A percentile compares a stretch with the other conserved stretches of the same genome.
Conservation (phyloP, 2,797 vertebrate species). For the Cichlasoma orientale region DNA sequence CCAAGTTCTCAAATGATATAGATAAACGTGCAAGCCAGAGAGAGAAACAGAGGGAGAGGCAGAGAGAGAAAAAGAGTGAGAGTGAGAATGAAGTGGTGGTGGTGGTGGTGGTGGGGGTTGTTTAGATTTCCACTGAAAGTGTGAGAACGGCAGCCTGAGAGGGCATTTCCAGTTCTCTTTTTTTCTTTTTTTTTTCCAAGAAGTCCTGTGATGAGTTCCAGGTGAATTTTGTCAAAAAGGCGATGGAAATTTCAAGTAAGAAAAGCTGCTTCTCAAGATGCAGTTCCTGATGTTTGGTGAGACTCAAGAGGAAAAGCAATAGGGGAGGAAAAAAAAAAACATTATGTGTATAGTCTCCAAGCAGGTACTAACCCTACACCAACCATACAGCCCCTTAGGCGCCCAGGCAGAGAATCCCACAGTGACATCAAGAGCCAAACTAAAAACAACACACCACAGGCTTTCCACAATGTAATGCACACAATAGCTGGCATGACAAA, state of each 20-base stretch:
- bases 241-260: conserved; percentile 75
- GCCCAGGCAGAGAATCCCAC: conserved; percentile 57
- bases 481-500: conserved; percentile 79
- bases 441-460: conserved; percentile 74
- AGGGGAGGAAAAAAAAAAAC: conserved; percentile 34
- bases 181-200: conserved; percentile 67
- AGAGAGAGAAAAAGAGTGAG: neutral
- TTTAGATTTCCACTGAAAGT: conserved; percentile 78
- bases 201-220: conserved; percentile 81
- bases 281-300: conserved; percentile 54
- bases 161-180: conserved; percentile 76
- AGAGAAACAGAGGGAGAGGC: neutral
- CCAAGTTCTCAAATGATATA: conserved; percentile 53
- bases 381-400: conserved; percentile 53
- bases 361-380: conserved; percentile 67
- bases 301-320: conserved; percentile 23
- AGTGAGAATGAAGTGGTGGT: conserved; percentile 10
- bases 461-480: conserved; percentile 51
- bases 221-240: conserved; percentile 67
- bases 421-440: conserved; percentile 68
- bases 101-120: conserved; percentile 28
- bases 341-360: conserved; percentile 56
- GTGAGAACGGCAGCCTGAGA: conserved; percentile 74
- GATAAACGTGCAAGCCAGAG: neutral
- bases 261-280: conserved; percentile 64